phyloP scores from a whole-genome alignment of 2,113 vertebrate species.

The Nymphicus hollandicus region DNA sequence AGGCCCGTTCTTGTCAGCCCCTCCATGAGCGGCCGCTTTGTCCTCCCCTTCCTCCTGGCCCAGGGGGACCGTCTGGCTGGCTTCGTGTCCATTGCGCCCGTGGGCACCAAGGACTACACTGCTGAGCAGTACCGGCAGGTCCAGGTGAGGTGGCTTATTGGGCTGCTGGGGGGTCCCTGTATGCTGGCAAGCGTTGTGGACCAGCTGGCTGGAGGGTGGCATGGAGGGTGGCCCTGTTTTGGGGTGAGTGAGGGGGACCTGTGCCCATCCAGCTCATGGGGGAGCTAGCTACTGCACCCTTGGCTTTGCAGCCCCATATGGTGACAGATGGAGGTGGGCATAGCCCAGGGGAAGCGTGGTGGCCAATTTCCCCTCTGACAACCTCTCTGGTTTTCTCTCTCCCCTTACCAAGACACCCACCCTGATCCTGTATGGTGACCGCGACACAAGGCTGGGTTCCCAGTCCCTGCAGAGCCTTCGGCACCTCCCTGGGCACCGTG shows the following conservation, averaged over 20 bases:
- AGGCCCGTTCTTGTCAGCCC: slow-evolving; percentile 87
- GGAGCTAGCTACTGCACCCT: neutral
- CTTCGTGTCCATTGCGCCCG: slow-evolving; percentile 88
- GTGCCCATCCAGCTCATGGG: fast-evolving
- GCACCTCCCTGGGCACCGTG: slow-evolving; percentile 81
- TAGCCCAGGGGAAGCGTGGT: neutral
- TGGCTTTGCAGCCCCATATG: fast-evolving
- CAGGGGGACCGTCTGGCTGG: slow-evolving; percentile 76
- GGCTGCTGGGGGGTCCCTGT: neutral
- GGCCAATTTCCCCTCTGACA: neutral
- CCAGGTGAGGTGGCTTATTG: slow-evolving; percentile 74
- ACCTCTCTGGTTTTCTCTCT: neutral
- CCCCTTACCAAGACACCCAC: slow-evolving; percentile 82
- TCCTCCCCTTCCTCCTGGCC: slow-evolving; percentile 87
- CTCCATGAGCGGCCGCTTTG: slow-evolving; percentile 92
- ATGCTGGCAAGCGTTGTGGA: fast-evolving
- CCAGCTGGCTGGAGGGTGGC: neutral
- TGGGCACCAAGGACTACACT: slow-evolving; percentile 83
- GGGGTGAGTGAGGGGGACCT: neutral
- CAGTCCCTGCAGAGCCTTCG: slow-evolving; percentile 88
- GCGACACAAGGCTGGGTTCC: slow-evolving; percentile 81
- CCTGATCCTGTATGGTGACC: slow-evolving; percentile 87
- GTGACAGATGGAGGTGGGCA: neutral
- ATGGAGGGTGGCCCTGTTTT: neutral
- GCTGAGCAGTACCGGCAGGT: slow-evolving; percentile 83